Evolutionary conservation across 2,888 invertebrate species (phyloP).

Genomic region (Hypercompe scribonia): DNA sequence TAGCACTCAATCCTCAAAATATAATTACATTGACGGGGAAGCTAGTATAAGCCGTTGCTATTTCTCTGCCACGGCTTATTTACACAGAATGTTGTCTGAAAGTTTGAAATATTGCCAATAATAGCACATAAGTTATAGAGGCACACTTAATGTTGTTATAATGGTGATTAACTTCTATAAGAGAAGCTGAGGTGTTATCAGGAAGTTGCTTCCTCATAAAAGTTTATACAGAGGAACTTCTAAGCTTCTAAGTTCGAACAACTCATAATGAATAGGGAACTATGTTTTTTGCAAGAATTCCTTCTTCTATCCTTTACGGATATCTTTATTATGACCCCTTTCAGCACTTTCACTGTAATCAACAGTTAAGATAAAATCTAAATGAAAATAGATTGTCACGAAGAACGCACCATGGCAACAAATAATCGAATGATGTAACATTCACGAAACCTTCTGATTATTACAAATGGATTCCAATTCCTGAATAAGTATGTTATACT

Average conservation of each 20-base stretch:
- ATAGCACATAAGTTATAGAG: slow-evolving; percentile 15
- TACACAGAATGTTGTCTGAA: neutral
- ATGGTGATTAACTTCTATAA: slow-evolving; percentile 37
- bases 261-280: slow-evolving; percentile 23
- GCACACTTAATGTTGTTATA: slow-evolving; percentile 24
- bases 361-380: neutral
- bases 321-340: slow-evolving; percentile 11
- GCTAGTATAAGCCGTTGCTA: neutral
- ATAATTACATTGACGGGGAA: no score
- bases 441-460: neutral
- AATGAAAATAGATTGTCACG: neutral
- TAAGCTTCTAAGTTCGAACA: slow-evolving; percentile 1
- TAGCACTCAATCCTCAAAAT: neutral
- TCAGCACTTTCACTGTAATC: slow-evolving; percentile 3
- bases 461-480: neutral
- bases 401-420: neutral
- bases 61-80: neutral
- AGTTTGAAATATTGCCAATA: slow-evolving; percentile 19
- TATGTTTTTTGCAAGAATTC: slow-evolving; percentile 8
- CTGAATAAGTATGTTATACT: neutral
- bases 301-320: neutral
- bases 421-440: neutral
- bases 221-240: slow-evolving; percentile 18
- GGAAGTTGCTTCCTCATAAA: slow-evolving; percentile 23
- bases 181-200: slow-evolving; percentile 24